Conservation (phyloP, 1,140 invertebrate genomes). For the Caenorhabditis remanei region DNA sequence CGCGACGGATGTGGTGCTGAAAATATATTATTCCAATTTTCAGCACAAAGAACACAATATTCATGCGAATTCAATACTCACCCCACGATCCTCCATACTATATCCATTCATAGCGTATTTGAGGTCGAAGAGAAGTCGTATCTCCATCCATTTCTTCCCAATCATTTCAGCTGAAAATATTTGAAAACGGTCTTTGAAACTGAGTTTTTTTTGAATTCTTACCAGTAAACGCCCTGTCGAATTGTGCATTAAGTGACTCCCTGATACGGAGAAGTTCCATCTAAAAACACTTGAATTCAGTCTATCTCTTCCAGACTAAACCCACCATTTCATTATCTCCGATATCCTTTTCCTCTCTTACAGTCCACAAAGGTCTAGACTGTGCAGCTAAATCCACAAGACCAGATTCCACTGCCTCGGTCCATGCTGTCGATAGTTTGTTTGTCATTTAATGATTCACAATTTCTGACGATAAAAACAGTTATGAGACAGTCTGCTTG, state of each 20-base stretch:
- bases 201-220: too few species aligned
- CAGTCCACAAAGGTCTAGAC: neutral
- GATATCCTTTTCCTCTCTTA: neutral
- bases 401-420: neutral
- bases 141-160: constrained; percentile 5
- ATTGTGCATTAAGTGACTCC: neutral
- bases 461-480: too few species aligned
- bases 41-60: neutral
- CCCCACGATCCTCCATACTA: constrained; percentile 32
- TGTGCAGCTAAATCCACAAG: neutral
- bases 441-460: too few species aligned
- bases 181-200: neutral
- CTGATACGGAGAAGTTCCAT: neutral
- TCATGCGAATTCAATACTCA: neutral
- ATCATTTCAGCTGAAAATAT: neutral
- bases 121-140: neutral
- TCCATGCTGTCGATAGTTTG: neutral
- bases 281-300: neutral
- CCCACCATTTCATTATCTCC: neutral
- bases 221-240: too few species aligned
- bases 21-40: neutral
- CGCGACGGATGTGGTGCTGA: constrained; percentile 82
- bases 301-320: neutral
- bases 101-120: constrained; percentile 24
- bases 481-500: too few species aligned